Conservation (phyloP, 2,888 invertebrate genomes). For the Cerastoderma edule region DNA sequence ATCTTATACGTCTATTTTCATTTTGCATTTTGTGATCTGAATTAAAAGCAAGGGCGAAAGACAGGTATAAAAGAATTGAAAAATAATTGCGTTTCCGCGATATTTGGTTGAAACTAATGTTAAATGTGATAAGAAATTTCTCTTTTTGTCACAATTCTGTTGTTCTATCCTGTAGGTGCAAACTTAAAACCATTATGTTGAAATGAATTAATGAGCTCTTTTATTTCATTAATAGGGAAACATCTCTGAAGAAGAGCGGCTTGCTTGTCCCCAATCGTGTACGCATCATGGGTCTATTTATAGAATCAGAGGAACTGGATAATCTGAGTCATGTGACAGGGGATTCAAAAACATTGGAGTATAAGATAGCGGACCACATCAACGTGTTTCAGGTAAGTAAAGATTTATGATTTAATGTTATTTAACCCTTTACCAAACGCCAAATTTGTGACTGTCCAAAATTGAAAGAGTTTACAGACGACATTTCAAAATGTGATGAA, state of each 20-base stretch:
- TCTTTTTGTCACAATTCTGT: neutral
- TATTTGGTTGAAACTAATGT: too few relatives aligned
- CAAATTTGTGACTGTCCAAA: too few relatives aligned
- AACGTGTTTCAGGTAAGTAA: conserved; percentile 79
- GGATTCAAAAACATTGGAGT: conserved; percentile 74
- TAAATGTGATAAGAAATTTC: neutral
- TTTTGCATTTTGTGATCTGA: too few relatives aligned
- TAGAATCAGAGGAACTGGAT: conserved; percentile 74
- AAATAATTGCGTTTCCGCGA: too few relatives aligned
- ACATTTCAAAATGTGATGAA: too few relatives aligned
- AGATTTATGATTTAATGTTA: too few relatives aligned
- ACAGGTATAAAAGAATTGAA: too few relatives aligned
- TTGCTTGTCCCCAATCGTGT: conserved; percentile 71
- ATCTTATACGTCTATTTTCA: too few relatives aligned
- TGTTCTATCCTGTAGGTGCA: neutral
- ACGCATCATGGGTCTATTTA: conserved; percentile 74
- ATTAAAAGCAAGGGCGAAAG: too few relatives aligned
- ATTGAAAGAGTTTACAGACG: too few relatives aligned
- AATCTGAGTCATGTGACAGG: conserved; percentile 69
- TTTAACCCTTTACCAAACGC: too few relatives aligned
- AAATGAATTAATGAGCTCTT: neutral
- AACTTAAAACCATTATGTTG: neutral
- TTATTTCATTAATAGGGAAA: conserved; percentile 52
- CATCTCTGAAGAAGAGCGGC: conserved; percentile 41
- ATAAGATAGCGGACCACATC: conserved; percentile 76